Evolutionary conservation across 2,888 invertebrate genomes (phyloP), one percentile per base, ranked within the genome.

Genomic region (Pachycephus smyrnensis): DNA sequence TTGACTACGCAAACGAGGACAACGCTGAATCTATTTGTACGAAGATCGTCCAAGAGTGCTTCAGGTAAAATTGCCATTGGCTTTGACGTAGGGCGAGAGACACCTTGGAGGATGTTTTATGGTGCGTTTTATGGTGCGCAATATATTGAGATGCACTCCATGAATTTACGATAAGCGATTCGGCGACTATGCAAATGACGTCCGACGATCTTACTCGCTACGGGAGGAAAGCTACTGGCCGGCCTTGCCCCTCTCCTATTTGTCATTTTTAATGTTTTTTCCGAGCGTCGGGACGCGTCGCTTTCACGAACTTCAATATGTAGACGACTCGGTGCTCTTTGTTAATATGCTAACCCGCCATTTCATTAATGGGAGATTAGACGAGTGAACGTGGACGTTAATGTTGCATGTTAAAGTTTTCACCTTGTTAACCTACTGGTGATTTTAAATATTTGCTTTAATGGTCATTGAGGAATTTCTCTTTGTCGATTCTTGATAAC

Each of bases 31-130:
- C 82, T 69, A 81, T 81, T 75, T 88, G 87, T 82, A 85, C 84
- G 40, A 85, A 86, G 80, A 83, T 88, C 74, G 89, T 91, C 73
- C 86, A 89, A 78, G 89, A 91, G 80, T 91, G 90, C 81, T 90
- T 92, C 81, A 87, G 88, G 91, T 91, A 84, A 86, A 15, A 40
- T 40, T 40, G 15, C 15, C 40, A 40, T 40, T 15, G 40, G 6
- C 40, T 40, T 74, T 78, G 40, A 40, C 40, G 15, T 15, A 40
- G 30, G 12, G 30, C 30, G 32, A 12, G 69, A 69, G 32, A 69
- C 12, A 15, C 6, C 30, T 30, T 32, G 69, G n/a, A 32, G 4
- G 11, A 69, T 32, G 69, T 69, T 30, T 71, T 71, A 31, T 33
- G 71, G 23, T 15, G 32, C 71, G 71, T 15, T 71, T 71, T 31